Base-by-base conservation (phyloP, 2,888 invertebrate species). In the Notodromas monacha region DNA sequence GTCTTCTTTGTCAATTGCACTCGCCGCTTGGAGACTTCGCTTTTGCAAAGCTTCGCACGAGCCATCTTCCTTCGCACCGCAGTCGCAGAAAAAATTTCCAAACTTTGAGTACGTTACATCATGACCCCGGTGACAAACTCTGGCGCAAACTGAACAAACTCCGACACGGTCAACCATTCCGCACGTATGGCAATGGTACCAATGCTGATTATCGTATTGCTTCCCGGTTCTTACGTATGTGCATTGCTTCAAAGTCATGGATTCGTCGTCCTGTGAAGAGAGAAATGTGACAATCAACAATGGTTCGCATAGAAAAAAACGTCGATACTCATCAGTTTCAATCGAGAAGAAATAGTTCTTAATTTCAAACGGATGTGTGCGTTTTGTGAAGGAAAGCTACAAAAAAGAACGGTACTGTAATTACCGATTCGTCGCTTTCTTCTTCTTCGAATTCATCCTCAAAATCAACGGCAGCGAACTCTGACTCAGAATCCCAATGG, bases 151-250 rank as follows among this genome's bases (percentile, higher is more conserved):
- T 0, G 84, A 77, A 48, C 96, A 96, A 15, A 92, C 89, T 1
- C 96, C 96, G 2, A 86, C 84, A 4, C 86, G 77, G 47, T 92
- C 89, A 34, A 86, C 67, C 92, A 96, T 92, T 48, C 73, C 72
- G 51, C 92, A 92, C 0, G 89, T 86, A 52, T 92, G 89, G 47
- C 92, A 96, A 51, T 96, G 89, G 54, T 92, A 96, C 86, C 86
- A 77, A 47, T 79, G 79, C 45, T 39, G 89, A 52, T 81, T 84
- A 74, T 84, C 84, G 47, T 84, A 92, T 50, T 92, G 89, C 43
- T 79, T 79, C 46, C 84, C 79, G 0, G 89, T 92, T 32, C 84
- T 65, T 4, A 84, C 84, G 52, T 81, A 92, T 0, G 89, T 89
- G 51, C 92, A 92, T 10, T 92, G 56, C 48, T 86, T 77, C 48